These are phyloP conservation scores for Drosophila tsacasi DNA, from an alignment of 1,140 invertebrate species.

Conservation along the genomic window DNA sequence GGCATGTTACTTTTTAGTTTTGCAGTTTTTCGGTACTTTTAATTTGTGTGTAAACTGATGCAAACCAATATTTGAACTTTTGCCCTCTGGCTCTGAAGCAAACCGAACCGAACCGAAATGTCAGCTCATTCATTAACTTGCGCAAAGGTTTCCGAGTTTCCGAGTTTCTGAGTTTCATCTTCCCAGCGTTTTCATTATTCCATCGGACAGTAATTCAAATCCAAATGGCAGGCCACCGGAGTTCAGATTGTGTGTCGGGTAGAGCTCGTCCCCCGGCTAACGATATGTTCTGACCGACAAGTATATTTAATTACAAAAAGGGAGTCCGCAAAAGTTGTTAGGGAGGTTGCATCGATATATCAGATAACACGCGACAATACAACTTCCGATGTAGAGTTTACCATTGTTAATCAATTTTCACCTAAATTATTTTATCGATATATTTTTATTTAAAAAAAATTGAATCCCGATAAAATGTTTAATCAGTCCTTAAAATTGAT, in stretches of 20 bases:
- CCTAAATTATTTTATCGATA: neutral
- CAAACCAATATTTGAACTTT: constrained; percentile 79
- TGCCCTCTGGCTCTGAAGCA: constrained; percentile 46
- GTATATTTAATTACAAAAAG: constrained; percentile 42
- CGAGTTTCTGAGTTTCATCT: constrained; percentile 40
- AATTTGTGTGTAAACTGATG: constrained; percentile 78
- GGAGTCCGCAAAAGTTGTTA: constrained; percentile 22
- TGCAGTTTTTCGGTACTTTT: constrained; percentile 51
- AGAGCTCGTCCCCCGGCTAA: neutral
- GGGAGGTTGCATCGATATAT: constrained; percentile 3
- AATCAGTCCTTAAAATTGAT: no score
- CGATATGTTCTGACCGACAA: constrained; percentile 17
- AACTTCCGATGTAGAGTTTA: constrained; percentile 4
- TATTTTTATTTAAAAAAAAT: neutral
- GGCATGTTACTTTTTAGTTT: constrained; percentile 33
- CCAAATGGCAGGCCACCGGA: constrained; percentile 58
- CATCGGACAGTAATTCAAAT: constrained; percentile 45
- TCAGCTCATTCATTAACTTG: constrained; percentile 80
- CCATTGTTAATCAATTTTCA: neutral
- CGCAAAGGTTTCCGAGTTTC: constrained; percentile 55
- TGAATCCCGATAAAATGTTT: no score
- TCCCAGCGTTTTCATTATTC: constrained; percentile 33
- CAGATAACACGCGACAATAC: constrained; percentile 21
- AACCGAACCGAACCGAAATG: constrained; percentile 53
- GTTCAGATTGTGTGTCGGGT: constrained; percentile 25